Conservation (phyloP, 2,797 vertebrate genomes). For the Sebastes elongatus region DNA sequence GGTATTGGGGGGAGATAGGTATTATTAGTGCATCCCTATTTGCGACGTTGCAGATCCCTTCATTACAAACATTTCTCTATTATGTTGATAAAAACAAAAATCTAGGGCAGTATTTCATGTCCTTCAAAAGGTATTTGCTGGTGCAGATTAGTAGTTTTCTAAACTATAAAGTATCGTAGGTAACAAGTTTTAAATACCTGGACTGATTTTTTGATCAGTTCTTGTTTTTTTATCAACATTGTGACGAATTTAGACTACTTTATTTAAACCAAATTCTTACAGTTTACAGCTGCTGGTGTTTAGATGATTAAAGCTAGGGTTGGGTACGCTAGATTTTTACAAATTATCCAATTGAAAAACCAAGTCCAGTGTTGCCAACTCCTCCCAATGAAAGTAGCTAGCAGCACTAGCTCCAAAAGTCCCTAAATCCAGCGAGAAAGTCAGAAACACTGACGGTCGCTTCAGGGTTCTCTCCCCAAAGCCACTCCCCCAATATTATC, state of each 20-base stretch:
- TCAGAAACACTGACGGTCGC: not conserved
- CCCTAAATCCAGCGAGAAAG: not conserved
- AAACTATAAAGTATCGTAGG: not conserved
- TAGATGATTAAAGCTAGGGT: not conserved
- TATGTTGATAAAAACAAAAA: not conserved
- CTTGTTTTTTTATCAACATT: too few species aligned
- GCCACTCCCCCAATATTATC: too few species aligned
- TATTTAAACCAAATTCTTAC: too few species aligned
- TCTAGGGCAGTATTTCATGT: not conserved
- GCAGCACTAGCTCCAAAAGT: not conserved
- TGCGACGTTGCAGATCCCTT: not conserved
- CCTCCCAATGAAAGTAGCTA: accelerated
- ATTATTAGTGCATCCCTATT: not conserved
- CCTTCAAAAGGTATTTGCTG: not conserved
- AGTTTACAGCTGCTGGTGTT: too few species aligned
- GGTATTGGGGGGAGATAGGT: not conserved
- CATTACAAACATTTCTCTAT: not conserved
- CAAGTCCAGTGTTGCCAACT: not conserved
- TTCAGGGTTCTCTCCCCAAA: too few species aligned
- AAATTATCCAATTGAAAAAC: not conserved
- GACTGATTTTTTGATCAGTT: not conserved
- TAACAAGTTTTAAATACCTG: not conserved
- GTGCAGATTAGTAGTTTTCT: not conserved
- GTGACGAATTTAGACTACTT: too few species aligned
- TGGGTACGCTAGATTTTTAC: not conserved